These are phyloP conservation scores for Rhinophrynus dorsalis DNA, from an alignment of 2,797 vertebrate genomes.

Conservation along the genomic window DNA sequence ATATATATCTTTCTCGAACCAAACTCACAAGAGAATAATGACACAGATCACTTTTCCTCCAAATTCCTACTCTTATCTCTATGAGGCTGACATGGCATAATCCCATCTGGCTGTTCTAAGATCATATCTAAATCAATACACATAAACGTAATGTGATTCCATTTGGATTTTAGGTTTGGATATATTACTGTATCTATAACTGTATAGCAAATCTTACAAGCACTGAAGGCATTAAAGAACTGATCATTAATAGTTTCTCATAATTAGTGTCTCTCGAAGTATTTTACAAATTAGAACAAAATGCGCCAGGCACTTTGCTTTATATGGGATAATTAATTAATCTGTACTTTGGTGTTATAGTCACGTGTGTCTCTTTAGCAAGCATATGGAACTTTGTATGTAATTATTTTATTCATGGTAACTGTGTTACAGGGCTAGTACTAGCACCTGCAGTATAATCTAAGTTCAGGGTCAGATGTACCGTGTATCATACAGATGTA, in stretches of 20 bases:
- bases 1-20: too few species aligned
- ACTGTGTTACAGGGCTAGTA: too few species aligned
- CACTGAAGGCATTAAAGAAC: conserved; percentile 10
- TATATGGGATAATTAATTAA: conserved; percentile 36
- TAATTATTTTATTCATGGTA: conserved; percentile 13
- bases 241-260: conserved; percentile 37
- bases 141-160: conserved; percentile 11
- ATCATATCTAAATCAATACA: conserved; percentile 20
- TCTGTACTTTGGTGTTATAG: conserved; percentile 13
- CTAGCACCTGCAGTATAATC: too few species aligned
- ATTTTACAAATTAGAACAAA: conserved; percentile 47
- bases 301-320: conserved; percentile 19
- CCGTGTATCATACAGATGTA: too few species aligned
- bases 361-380: neutral
- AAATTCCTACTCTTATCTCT: too few species aligned
- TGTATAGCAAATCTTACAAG: neutral
- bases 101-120: neutral
- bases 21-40: too few species aligned
- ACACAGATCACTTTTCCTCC: too few species aligned
- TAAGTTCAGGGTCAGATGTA: too few species aligned
- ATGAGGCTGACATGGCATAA: conserved; percentile 8
- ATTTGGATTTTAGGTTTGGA: neutral
- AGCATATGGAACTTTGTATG: conserved; percentile 7
- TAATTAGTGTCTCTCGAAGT: conserved; percentile 42
- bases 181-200: too few species aligned